phyloP scores from a whole-genome alignment of 2,113 vertebrate species.

The Onychostruthus taczanowskii region DNA sequence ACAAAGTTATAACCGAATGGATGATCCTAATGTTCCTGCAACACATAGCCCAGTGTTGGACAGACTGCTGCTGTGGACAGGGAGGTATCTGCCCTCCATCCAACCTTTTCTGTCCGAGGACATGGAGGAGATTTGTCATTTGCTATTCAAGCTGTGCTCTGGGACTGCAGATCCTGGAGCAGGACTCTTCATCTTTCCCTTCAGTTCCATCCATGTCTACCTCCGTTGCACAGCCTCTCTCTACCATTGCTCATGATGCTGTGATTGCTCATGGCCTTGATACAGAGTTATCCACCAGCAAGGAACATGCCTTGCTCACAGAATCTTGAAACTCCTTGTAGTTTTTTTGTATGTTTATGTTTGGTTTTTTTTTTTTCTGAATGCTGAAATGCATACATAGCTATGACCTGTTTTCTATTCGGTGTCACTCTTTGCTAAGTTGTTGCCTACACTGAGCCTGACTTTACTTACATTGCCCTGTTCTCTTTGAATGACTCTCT shows the following conservation, averaged over 20 bases:
- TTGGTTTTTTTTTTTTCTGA: neutral
- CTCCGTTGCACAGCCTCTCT: neutral
- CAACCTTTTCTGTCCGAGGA: neutral
- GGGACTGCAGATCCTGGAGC: neutral
- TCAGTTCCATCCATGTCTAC: neutral
- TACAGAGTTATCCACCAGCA: neutral
- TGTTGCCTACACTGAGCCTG: neutral
- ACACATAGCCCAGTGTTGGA: fast-evolving
- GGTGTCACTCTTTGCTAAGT: neutral
- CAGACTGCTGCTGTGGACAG: fast-evolving
- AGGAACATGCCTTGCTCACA: neutral
- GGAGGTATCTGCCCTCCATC: neutral
- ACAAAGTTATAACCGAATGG: fast-evolving
- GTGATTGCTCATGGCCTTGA: neutral
- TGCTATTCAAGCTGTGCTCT: neutral
- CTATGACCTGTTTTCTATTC: neutral
- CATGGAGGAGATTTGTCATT: neutral
- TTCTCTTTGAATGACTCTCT: neutral
- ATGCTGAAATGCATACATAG: neutral
- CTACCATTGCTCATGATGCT: neutral
- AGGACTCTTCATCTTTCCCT: neutral
- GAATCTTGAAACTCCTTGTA: neutral
- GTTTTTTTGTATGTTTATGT: neutral
- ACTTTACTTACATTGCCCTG: neutral
- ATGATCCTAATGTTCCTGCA: fast-evolving